Conservation (phyloP, 2,113 vertebrate species). For the Leucopsar rothschildi region DNA sequence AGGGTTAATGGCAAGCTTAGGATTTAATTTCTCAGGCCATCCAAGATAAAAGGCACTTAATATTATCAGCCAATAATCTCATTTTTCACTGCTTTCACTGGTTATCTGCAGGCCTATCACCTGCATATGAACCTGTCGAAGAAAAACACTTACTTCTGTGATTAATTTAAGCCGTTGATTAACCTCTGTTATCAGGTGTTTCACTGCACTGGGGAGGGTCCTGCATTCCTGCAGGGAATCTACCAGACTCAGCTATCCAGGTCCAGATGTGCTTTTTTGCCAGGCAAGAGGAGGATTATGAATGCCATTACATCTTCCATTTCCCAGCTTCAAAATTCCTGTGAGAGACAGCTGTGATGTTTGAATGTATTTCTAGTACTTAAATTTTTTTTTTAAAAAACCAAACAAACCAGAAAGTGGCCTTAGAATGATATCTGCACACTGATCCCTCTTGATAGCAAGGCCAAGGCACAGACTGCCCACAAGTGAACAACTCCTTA, state of each 20-base stretch:
- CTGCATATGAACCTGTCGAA: not conserved
- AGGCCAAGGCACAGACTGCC: slow-evolving; percentile 70
- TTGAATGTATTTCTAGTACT: not conserved
- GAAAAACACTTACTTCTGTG: not conserved
- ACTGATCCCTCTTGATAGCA: slow-evolving; percentile 71
- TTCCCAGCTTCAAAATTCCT: not conserved
- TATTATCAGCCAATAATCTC: not conserved
- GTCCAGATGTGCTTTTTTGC: not conserved
- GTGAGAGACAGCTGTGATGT: not conserved
- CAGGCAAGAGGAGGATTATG: not conserved
- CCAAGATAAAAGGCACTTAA: not conserved
- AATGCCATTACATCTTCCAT: not conserved
- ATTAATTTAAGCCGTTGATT: not conserved
- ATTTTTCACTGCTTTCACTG: not conserved
- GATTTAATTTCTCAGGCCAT: not conserved
- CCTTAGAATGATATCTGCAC: not conserved
- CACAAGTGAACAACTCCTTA: slow-evolving; percentile 69
- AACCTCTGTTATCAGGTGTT: not conserved
- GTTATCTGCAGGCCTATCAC: not conserved
- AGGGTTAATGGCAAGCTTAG: not conserved
- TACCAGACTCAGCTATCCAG: not conserved
- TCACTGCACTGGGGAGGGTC: not conserved
- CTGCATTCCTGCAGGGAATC: not conserved
- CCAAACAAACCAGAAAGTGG: not conserved
- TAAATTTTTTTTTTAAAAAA: not conserved